A percentile compares a stretch with the other conserved stretches of the same genome.
Evolutionary conservation across 2,113 vertebrate species (phyloP).

Genomic region (Pygoscelis antarcticus): DNA sequence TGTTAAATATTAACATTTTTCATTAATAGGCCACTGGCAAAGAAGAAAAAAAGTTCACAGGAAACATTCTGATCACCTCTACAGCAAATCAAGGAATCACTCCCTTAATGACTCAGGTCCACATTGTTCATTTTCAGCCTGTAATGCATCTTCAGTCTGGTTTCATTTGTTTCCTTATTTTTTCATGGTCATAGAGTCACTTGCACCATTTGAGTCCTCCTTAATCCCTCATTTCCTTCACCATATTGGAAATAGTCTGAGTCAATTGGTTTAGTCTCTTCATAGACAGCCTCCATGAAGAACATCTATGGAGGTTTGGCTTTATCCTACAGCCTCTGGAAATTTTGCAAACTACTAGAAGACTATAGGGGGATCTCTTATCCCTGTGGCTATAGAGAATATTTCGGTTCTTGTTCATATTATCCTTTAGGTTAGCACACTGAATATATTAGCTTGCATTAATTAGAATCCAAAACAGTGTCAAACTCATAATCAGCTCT

Average conservation of each 20-base stretch:
- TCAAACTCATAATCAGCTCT: not conserved
- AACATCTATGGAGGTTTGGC: not conserved
- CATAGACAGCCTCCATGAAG: not conserved
- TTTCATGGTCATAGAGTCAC: not conserved
- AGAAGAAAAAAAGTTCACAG: not conserved
- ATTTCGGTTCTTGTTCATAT: not conserved
- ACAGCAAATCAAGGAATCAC: not conserved
- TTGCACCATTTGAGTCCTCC: not conserved
- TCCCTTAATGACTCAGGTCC: not conserved
- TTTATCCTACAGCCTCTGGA: not conserved
- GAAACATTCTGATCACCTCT: not conserved
- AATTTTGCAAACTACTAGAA: not conserved
- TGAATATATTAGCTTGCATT: not conserved
- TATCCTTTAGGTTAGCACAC: not conserved
- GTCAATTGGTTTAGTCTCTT: not conserved
- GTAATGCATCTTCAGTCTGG: not conserved
- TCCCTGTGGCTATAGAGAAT: accelerated
- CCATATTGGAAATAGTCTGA: not conserved
- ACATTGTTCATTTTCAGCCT: not conserved
- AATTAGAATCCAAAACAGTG: not conserved
- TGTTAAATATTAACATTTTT: not conserved
- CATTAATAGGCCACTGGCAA: not conserved
- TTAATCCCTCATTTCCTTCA: not conserved
- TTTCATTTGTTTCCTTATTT: not conserved
- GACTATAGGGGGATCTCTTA: not conserved